Evolutionary conservation across 35 echinoderm and acorn worm genomes (phyloP), one percentile per base, ranked within the genome.

Genomic region (Heliocidaris erythrogramma): DNA sequence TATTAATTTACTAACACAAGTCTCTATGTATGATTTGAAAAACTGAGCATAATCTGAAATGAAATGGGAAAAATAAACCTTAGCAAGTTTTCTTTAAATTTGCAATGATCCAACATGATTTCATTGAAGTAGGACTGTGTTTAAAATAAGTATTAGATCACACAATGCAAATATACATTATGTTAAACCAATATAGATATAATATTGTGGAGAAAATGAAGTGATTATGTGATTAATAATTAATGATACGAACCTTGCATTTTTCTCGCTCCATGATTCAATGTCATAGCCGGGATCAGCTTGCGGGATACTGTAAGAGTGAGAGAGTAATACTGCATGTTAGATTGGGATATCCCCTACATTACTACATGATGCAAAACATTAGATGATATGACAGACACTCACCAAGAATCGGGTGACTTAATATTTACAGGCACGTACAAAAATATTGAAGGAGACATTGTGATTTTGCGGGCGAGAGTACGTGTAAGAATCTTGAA

Each of bases 261-360:
- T 92, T 59, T 92, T 92, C 91, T 92, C 91, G 49, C 91, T 92
- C 91, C 91, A 92, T n/a, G 91, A 92, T 59, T 92, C 91, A n/a
- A 92, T 92, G 49, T 92, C 91, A 30, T 92, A 92, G 17, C 91
- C 91, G 48, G 91, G 91, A 92, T 92, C 91, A 30, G 91, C 91
- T 92, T 92, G 91, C 4, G 91, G 29, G 29, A 92, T 59, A 48
- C 91, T 92, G 32, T 31, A 89, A n/a, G 18, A 92, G 91, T 8
- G 91, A 92, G 18, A 92, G 90, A 92, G 50, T 48, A 92, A 52
- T 78, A 78, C 1, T 78, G 65, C 2, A n/a, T 18, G 65, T 78
- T 78, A 78, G 65, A 78, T 78, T 4, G 65, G 7, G 65, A 78
- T 21, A 18, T 78, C 3, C 3, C 18, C 21, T 56, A 56, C 52